phyloP scores from a whole-genome alignment of 92 coral and sea anemone genomes.

The Montipora capitata region DNA sequence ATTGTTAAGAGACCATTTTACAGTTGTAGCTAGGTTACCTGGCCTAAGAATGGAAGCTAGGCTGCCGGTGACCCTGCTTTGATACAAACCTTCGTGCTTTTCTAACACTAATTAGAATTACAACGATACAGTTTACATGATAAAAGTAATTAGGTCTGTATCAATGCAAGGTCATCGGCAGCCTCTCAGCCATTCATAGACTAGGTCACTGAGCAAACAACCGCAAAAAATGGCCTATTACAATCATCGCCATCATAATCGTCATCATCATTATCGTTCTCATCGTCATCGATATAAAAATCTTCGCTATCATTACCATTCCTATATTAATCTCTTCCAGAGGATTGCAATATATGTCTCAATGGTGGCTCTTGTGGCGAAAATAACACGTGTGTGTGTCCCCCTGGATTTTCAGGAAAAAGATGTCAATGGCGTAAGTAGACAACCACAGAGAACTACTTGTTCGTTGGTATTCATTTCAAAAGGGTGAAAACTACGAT shows the following conservation, averaged over 20 bases:
- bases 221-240: neutral
- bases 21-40: too few species aligned
- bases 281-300: neutral
- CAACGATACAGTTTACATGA: too few species aligned
- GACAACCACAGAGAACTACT: neutral
- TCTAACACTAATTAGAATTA: too few species aligned
- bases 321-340: slow-evolving; percentile 35
- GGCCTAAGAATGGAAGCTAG: too few species aligned
- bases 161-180: too few species aligned
- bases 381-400: slow-evolving; percentile 80
- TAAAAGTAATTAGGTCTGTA: too few species aligned
- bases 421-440: slow-evolving; percentile 99
- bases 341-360: slow-evolving; percentile 85
- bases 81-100: too few species aligned
- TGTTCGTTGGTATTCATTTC: neutral
- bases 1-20: too few species aligned
- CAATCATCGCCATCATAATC: neutral
- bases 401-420: slow-evolving; percentile 92
- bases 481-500: too few species aligned
- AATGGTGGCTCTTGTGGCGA: slow-evolving; percentile 94
- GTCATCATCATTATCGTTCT: neutral
- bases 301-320: neutral
- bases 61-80: too few species aligned
- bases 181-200: too few species aligned
- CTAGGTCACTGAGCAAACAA: too few species aligned